Evolutionary conservation across 2,797 vertebrate genomes (phyloP).

Genomic region (Parotocinclus haroldoi): DNA sequence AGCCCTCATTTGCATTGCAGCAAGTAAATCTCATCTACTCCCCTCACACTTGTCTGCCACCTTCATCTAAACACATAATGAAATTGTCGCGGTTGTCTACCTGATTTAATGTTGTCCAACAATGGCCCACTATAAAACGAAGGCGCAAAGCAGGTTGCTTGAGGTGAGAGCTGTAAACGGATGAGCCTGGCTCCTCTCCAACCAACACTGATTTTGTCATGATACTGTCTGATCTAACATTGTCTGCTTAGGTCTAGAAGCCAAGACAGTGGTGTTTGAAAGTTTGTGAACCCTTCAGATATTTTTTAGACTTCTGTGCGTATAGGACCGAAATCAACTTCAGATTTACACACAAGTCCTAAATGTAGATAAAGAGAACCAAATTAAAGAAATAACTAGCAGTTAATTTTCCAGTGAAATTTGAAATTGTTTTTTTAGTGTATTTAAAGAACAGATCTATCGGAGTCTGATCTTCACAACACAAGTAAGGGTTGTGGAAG

Average conservation of each 20-base stretch:
- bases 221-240: slow-evolving; percentile 22
- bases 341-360: too few relatives aligned
- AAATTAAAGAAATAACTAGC: too few relatives aligned
- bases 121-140: slow-evolving; percentile 42
- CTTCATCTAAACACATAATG: slow-evolving; percentile 55
- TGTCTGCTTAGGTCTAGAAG: slow-evolving; percentile 10
- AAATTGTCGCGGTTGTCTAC: slow-evolving; percentile 57
- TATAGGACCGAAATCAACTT: too few relatives aligned
- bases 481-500: too few relatives aligned
- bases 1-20: slow-evolving; percentile 50
- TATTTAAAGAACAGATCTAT: too few relatives aligned
- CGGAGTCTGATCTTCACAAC: too few relatives aligned
- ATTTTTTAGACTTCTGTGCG: too few relatives aligned
- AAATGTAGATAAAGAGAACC: too few relatives aligned
- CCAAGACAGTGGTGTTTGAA: too few relatives aligned
- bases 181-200: slow-evolving; percentile 13
- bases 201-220: slow-evolving; percentile 30
- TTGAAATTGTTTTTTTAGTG: too few relatives aligned
- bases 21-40: slow-evolving; percentile 47
- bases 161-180: slow-evolving; percentile 49
- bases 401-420: too few relatives aligned
- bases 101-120: slow-evolving; percentile 59
- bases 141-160: slow-evolving; percentile 38
- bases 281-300: too few relatives aligned
- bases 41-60: slow-evolving; percentile 49